Percentiles rank a stretch among this genome's conserved stretches.
Conservation (phyloP, 35 echinoderm and acorn worm genomes). For the Apostichopus californicus region DNA sequence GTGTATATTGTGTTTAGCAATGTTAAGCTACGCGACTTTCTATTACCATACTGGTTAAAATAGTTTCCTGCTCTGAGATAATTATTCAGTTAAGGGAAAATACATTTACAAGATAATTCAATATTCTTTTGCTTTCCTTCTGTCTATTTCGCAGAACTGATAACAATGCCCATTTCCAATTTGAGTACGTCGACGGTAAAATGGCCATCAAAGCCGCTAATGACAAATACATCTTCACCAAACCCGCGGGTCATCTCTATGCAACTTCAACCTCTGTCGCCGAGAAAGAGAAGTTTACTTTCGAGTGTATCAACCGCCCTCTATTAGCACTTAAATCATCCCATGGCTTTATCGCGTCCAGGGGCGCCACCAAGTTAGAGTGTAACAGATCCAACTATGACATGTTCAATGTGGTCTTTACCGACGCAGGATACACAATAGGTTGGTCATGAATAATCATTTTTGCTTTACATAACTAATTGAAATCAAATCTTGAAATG, state of each 20-base stretch:
- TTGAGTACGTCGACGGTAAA: slow-evolving; percentile 46
- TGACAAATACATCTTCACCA: slow-evolving; percentile 46
- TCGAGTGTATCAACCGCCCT: slow-evolving; percentile 54
- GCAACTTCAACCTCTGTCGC: slow-evolving; percentile 40
- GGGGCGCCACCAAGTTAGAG: slow-evolving; percentile 31
- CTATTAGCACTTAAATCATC: slow-evolving; percentile 38
- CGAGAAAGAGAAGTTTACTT: slow-evolving; percentile 49
- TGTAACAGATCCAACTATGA: slow-evolving; percentile 53
- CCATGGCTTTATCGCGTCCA: slow-evolving; percentile 41
- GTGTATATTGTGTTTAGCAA: no score
- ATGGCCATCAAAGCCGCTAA: slow-evolving; percentile 44
- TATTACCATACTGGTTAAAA: no score
- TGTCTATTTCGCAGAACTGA: slow-evolving; percentile 7
- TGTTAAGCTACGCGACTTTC: no score
- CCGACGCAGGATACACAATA: slow-evolving; percentile 48
- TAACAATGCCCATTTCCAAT: slow-evolving; percentile 44
- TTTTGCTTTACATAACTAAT: no score
- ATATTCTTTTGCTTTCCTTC: background rate
- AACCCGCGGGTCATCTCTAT: slow-evolving; percentile 52
- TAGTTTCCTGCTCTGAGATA: no score
- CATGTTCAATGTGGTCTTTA: slow-evolving; percentile 49
- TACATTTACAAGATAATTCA: no score
- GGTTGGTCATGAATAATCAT: background rate
- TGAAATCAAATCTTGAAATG: no score
- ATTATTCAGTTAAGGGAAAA: no score